Percentiles rank a stretch among this genome's conserved stretches.
Evolutionary conservation across 2,888 invertebrate genomes (phyloP).

Genomic region (Eupithecia centaureata): DNA sequence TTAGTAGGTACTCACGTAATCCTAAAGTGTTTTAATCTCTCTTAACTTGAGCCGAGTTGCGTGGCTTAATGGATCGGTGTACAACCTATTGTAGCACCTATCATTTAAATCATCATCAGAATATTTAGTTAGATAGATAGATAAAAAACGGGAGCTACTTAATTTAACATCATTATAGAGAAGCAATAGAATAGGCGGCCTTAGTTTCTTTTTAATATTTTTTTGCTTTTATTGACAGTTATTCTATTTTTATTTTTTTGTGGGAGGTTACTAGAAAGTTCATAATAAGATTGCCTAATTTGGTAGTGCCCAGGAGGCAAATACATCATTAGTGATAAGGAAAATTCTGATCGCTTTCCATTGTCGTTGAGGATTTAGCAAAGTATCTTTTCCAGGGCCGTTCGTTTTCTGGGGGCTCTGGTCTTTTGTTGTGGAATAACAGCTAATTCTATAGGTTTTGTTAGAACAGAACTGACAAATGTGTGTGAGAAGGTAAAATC

Average conservation of each 20-base stretch:
- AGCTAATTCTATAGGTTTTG: slow-evolving; percentile 9
- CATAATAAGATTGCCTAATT: neutral
- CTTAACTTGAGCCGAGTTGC: slow-evolving; percentile 1
- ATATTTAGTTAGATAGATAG: neutral
- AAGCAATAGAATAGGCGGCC: no score
- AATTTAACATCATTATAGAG: no score
- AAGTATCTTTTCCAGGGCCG: neutral
- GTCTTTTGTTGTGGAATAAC: slow-evolving; percentile 49
- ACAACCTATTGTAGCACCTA: neutral
- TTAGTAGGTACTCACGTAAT: neutral
- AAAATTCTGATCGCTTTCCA: slow-evolving; percentile 59
- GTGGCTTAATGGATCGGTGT: neutral
- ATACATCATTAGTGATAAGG: slow-evolving; percentile 59
- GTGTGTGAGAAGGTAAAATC: neutral
- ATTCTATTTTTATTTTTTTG: neutral
- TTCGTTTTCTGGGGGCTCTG: slow-evolving; percentile 43
- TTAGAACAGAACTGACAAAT: neutral
- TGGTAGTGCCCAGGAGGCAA: slow-evolving; percentile 40
- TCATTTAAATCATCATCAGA: no score
- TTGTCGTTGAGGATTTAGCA: slow-evolving; percentile 54
- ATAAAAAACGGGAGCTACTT: no score
- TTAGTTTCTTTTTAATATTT: no score
- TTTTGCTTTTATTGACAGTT: no score
- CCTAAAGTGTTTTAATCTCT: slow-evolving; percentile 1
- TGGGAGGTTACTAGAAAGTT: neutral